Conservation (phyloP, 2,797 vertebrate species). For the Notoglanidium macrostoma region DNA sequence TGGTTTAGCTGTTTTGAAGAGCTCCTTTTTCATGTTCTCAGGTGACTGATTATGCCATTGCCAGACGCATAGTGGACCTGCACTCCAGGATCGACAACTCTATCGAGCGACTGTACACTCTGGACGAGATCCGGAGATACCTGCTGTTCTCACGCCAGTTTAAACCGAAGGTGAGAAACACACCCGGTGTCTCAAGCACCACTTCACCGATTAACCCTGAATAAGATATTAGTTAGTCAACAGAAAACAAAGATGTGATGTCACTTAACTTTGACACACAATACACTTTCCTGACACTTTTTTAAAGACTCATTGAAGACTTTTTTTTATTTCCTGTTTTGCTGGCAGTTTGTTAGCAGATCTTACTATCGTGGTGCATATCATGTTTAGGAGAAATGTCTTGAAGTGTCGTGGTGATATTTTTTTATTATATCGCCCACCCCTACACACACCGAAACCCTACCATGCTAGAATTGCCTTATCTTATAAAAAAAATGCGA, state of each 20-base stretch:
- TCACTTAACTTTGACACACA: too few species aligned
- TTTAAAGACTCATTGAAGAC: neutral
- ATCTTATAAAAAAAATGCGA: neutral
- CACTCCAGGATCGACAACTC: slow-evolving; percentile 92
- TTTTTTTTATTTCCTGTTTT: too few species aligned
- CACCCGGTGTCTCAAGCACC: neutral
- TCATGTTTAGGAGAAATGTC: too few species aligned
- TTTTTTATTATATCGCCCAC: neutral
- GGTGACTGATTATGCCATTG: slow-evolving; percentile 98
- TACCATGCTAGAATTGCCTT: too few species aligned
- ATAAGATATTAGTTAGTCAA: neutral
- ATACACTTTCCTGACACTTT: neutral
- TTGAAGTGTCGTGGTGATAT: neutral
- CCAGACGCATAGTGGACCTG: slow-evolving; percentile 94
- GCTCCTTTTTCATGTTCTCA: slow-evolving; percentile 62
- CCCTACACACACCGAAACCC: neutral
- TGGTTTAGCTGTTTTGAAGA: too few species aligned
- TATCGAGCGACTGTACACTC: slow-evolving; percentile 88
- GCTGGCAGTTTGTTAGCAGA: too few species aligned
- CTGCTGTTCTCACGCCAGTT: slow-evolving; percentile 96
- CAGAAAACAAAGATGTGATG: neutral
- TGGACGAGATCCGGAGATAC: slow-evolving; percentile 96
- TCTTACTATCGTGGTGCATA: neutral
- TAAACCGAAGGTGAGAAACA: slow-evolving; percentile 88
- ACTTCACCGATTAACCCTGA: neutral